Evolutionary conservation across 2,797 vertebrate genomes (phyloP).

Genomic region (Pitangus sulphuratus): DNA sequence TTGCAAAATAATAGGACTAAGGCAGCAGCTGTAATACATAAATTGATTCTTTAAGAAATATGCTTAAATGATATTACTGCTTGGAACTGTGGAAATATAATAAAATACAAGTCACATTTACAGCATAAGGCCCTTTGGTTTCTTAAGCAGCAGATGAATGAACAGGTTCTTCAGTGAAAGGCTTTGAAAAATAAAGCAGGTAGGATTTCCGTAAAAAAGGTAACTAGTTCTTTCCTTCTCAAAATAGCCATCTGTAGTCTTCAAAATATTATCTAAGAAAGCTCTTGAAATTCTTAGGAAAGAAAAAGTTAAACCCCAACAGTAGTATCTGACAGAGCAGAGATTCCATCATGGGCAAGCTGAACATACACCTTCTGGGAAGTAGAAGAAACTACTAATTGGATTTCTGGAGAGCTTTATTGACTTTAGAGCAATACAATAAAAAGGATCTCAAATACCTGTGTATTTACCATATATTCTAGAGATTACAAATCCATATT

Average conservation of each 20-base stretch:
- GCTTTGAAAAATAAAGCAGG: conserved; percentile 70
- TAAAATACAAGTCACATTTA: conserved; percentile 78
- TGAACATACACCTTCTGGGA: conserved; percentile 54
- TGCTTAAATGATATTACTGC: conserved; percentile 38
- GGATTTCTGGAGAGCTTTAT: conserved; percentile 68
- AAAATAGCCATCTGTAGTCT: conserved; percentile 61
- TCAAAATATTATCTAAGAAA: conserved; percentile 61
- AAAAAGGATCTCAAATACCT: conserved; percentile 64
- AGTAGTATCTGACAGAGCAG: conserved; percentile 23
- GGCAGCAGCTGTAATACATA: conserved; percentile 64
- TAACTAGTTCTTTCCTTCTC: conserved; percentile 64
- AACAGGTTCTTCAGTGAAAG: conserved; percentile 70
- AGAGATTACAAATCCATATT: conserved; percentile 61
- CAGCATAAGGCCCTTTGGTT: conserved; percentile 81
- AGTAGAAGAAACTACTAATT: conserved; percentile 64
- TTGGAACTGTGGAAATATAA: conserved; percentile 64
- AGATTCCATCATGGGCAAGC: conserved; percentile 38
- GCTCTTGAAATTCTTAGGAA: conserved; percentile 60
- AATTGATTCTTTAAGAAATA: conserved; percentile 55
- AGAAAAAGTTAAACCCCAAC: conserved; percentile 53
- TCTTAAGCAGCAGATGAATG: conserved; percentile 77
- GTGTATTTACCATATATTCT: conserved; percentile 54
- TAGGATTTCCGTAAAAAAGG: conserved; percentile 58
- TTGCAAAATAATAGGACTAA: conserved; percentile 73
- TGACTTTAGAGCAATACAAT: conserved; percentile 67